Evolutionary conservation across 2,888 invertebrate genomes (phyloP).

Genomic region (Sarcophaga subvicina): DNA sequence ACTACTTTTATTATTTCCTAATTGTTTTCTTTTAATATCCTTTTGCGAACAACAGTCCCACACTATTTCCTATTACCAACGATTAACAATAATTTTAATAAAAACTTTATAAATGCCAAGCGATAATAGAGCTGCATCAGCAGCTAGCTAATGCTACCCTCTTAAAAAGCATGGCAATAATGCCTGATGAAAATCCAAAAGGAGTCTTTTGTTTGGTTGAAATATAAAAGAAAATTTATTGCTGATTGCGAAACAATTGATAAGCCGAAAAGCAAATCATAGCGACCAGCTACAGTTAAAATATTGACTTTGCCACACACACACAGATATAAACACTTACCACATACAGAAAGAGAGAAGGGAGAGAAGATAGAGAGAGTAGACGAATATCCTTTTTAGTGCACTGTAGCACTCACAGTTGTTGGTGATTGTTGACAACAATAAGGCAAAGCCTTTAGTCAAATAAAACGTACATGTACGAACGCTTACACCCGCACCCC

Average conservation of each 20-base stretch:
- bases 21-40: slow-evolving; percentile 51
- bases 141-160: background rate
- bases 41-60: background rate
- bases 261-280: slow-evolving; percentile 69
- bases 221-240: slow-evolving; percentile 71
- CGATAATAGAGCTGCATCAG: slow-evolving; percentile 57
- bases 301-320: slow-evolving; percentile 66
- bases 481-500: slow-evolving; percentile 1
- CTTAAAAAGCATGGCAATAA: background rate
- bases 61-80: background rate
- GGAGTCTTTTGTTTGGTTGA: slow-evolving; percentile 49
- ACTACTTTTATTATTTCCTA: slow-evolving; percentile 59
- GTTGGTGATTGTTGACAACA: slow-evolving; percentile 63
- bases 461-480: slow-evolving; percentile 46
- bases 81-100: slow-evolving; percentile 69
- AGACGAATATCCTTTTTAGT: background rate
- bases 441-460: slow-evolving; percentile 63
- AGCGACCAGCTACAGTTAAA: slow-evolving; percentile 55
- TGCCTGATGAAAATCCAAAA: slow-evolving; percentile 5
- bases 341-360: background rate
- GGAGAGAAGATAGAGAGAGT: background rate
- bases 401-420: background rate
- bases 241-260: slow-evolving; percentile 71
- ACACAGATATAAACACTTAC: background rate
- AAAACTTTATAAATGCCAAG: slow-evolving; percentile 67